These are phyloP conservation scores for Tokudaia tokunoshimensis DNA, from an alignment of 2,797 vertebrate genomes.

Conservation along the genomic window DNA sequence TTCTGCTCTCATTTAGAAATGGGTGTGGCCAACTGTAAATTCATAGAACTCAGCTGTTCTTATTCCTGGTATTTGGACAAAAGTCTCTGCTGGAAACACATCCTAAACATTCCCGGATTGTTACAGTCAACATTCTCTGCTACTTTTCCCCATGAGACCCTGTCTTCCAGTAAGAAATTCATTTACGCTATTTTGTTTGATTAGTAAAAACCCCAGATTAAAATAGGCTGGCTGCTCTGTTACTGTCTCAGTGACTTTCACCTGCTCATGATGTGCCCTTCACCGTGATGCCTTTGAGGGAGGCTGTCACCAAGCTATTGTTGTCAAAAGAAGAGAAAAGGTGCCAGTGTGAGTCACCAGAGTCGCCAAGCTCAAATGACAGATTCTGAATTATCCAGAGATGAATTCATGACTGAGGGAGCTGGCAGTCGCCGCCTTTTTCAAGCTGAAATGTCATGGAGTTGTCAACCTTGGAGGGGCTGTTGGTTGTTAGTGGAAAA, in stretches of 20 bases:
- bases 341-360: slow-evolving; percentile 56
- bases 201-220: background rate
- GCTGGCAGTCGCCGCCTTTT: background rate
- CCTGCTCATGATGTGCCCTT: background rate
- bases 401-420: slow-evolving; percentile 23
- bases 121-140: background rate
- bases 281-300: background rate
- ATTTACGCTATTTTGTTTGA: background rate
- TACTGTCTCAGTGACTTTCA: background rate
- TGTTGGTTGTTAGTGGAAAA: background rate
- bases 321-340: background rate
- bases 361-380: slow-evolving; percentile 46
- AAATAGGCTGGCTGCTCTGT: background rate
- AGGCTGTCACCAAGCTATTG: slow-evolving; percentile 34
- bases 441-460: slow-evolving; percentile 42
- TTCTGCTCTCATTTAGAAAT: background rate
- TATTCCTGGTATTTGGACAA: background rate
- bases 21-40: background rate
- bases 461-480: slow-evolving; percentile 17
- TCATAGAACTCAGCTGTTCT: background rate
- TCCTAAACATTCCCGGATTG: background rate
- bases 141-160: background rate
- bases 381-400: slow-evolving; percentile 40
- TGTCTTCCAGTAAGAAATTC: background rate
- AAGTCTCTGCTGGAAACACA: background rate